Percentiles rank a stretch among this genome's conserved stretches.
These are phyloP conservation scores for Acrocephalus arundinaceus DNA, from an alignment of 2,113 vertebrate species.

Conservation along the genomic window DNA sequence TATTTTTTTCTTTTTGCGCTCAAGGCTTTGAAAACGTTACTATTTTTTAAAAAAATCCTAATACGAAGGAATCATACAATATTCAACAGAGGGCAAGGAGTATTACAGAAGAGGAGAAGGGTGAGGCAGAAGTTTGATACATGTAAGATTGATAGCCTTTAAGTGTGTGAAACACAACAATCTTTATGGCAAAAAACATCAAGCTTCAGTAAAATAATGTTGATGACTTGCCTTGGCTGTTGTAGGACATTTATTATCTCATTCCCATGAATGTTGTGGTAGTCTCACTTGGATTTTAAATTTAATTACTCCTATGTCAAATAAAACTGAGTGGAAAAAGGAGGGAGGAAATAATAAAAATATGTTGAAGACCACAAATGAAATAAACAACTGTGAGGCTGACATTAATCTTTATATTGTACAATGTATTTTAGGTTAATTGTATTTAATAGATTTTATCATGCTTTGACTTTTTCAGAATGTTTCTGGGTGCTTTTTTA, in stretches of 20 bases:
- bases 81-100: background rate
- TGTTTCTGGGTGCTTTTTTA: background rate
- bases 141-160: background rate
- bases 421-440: background rate
- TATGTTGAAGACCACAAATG: background rate
- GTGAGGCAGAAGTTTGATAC: background rate
- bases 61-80: background rate
- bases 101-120: background rate
- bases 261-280: background rate
- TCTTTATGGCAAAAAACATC: background rate
- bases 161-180: background rate
- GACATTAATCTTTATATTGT: background rate
- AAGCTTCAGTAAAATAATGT: background rate
- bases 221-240: background rate
- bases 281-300: background rate
- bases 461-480: background rate
- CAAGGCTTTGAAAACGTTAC: background rate
- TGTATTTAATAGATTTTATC: background rate
- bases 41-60: background rate
- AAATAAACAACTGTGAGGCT: background rate
- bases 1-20: background rate
- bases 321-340: background rate
- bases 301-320: constrained; percentile 23
- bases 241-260: background rate
- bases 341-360: background rate